Conservation (phyloP, 2,113 vertebrate species). For the Rhabdornis inornatus region DNA sequence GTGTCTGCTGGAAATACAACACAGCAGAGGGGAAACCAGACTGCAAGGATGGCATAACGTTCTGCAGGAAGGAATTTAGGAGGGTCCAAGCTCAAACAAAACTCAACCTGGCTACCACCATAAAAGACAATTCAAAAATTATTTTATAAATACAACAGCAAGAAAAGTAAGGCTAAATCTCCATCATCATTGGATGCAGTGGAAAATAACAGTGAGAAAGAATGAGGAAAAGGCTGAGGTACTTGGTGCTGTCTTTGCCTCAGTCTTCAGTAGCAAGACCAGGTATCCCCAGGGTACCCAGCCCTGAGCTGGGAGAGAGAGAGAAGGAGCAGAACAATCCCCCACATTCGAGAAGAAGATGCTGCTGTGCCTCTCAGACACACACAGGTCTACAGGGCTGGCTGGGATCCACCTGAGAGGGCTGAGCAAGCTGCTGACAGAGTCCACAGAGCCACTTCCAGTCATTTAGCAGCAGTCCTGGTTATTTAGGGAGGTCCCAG, state of each 20-base stretch:
- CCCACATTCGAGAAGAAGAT: background rate
- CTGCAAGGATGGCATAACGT: background rate
- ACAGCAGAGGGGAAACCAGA: background rate
- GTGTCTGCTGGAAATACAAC: background rate
- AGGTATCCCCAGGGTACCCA: background rate
- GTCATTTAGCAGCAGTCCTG: background rate
- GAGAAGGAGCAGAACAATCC: background rate
- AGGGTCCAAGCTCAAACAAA: background rate
- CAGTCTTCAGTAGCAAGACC: background rate
- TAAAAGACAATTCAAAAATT: background rate
- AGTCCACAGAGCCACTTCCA: background rate
- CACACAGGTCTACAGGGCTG: background rate
- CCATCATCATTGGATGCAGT: background rate
- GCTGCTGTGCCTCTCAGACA: background rate
- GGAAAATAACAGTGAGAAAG: background rate
- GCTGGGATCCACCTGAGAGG: background rate
- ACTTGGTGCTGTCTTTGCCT: background rate
- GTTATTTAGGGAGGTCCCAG: background rate
- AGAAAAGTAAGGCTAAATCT: background rate
- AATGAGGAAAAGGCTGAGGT: background rate
- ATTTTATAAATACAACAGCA: background rate
- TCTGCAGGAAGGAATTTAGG: background rate
- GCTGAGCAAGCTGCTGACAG: background rate
- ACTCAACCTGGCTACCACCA: too few relatives aligned
- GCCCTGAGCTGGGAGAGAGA: background rate